Evolutionary conservation across 2,888 invertebrate genomes (phyloP).

Genomic region (Pseudanteris insignis): DNA sequence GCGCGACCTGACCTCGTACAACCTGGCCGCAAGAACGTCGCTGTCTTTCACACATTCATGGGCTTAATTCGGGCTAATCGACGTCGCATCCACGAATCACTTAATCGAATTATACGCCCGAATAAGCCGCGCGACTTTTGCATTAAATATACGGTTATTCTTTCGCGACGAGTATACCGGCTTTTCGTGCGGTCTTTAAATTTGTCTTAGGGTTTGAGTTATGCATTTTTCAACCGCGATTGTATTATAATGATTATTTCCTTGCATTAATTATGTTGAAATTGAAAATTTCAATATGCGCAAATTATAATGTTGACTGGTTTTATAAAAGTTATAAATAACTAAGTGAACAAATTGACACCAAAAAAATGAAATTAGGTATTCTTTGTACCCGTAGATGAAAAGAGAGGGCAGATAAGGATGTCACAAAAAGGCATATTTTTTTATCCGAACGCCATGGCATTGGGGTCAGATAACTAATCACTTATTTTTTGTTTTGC

Average conservation of each 20-base stretch:
- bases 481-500: slow-evolving; percentile 34
- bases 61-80: slow-evolving; percentile 56
- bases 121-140: slow-evolving; percentile 15
- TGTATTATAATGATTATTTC: too few relatives aligned
- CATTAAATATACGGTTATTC: slow-evolving; percentile 16
- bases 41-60: slow-evolving; percentile 31
- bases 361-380: too few relatives aligned
- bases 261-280: too few relatives aligned
- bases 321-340: too few relatives aligned
- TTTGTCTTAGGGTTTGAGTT: too few relatives aligned
- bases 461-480: slow-evolving; percentile 36
- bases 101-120: slow-evolving; percentile 29
- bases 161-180: too few relatives aligned
- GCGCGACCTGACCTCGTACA: slow-evolving; percentile 42
- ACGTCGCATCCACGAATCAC: slow-evolving; percentile 31
- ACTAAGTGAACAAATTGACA: too few relatives aligned
- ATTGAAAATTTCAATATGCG: too few relatives aligned
- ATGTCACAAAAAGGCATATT: slow-evolving; percentile 34
- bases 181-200: too few relatives aligned
- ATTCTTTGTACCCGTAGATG: too few relatives aligned
- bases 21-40: slow-evolving; percentile 36
- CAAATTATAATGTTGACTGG: too few relatives aligned
- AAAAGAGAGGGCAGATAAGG: not conserved
- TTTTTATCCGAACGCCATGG: slow-evolving; percentile 28
- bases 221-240: too few relatives aligned